These are phyloP conservation scores for Aleiodes sp. DNA, from an alignment of 1,140 invertebrate species.

Conservation along the genomic window DNA sequence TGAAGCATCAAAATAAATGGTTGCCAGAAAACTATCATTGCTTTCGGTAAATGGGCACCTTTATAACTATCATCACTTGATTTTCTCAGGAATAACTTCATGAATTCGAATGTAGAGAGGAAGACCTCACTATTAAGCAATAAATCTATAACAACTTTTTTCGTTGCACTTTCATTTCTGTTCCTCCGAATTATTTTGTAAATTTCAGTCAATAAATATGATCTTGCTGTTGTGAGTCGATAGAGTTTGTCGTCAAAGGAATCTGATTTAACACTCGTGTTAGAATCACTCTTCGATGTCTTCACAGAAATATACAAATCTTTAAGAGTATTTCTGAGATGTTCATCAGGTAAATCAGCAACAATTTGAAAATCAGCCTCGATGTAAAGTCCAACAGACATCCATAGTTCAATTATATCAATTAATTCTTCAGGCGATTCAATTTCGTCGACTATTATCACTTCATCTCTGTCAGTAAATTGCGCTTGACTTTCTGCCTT, in stretches of 20 bases:
- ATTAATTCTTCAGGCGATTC: slow-evolving; percentile 43
- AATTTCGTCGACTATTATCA: slow-evolving; percentile 31
- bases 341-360: slow-evolving; percentile 48
- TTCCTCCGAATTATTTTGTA: slow-evolving; percentile 45
- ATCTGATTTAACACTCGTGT: slow-evolving; percentile 7
- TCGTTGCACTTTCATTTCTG: slow-evolving; percentile 38
- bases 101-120: slow-evolving; percentile 48
- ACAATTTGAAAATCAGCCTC: slow-evolving; percentile 47
- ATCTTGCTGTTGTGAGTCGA: slow-evolving; percentile 40
- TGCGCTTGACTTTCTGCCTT: slow-evolving; percentile 40
- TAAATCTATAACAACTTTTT: slow-evolving; percentile 44
- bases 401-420: slow-evolving; percentile 58
- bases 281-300: slow-evolving; percentile 10
- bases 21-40: slow-evolving; percentile 64
- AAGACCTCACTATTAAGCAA: slow-evolving; percentile 53
- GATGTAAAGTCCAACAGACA: slow-evolving; percentile 53
- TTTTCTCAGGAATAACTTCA: slow-evolving; percentile 45
- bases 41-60: slow-evolving; percentile 45
- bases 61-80: slow-evolving; percentile 7
- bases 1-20: slow-evolving; percentile 66
- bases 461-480: slow-evolving; percentile 30
- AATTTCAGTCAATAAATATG: slow-evolving; percentile 49
- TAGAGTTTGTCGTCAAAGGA: slow-evolving; percentile 35
- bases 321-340: slow-evolving; percentile 45
- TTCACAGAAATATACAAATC: slow-evolving; percentile 38